These are phyloP conservation scores for Seira musarum DNA, from an alignment of 2,888 invertebrate species.

Conservation along the genomic window DNA sequence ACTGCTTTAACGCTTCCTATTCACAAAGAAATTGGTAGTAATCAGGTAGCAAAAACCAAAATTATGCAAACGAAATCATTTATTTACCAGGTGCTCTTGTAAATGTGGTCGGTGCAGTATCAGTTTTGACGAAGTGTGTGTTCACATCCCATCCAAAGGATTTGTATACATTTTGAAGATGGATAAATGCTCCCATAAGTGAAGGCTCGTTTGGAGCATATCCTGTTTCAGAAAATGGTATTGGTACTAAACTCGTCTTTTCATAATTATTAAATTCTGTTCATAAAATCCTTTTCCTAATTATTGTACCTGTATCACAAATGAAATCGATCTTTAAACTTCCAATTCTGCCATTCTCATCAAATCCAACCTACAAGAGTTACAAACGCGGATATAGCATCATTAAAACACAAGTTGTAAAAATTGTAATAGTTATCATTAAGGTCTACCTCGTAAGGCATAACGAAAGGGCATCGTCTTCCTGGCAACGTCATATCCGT, in stretches of 20 bases:
- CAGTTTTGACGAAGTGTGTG: conserved; percentile 59
- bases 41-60: no score
- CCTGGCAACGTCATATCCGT: conserved; percentile 82
- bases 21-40: no score
- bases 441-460: conserved; percentile 78
- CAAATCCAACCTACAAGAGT: conserved; percentile 72
- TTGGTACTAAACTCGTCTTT: no score
- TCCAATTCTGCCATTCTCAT: conserved; percentile 71
- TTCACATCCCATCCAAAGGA: conserved; percentile 72
- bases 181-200: conserved; percentile 68
- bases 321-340: conserved; percentile 71
- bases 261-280: no score
- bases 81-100: conserved; percentile 16
- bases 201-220: conserved; percentile 69
- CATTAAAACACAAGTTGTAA: no score
- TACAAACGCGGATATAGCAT: no score
- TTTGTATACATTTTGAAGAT: conserved; percentile 70
- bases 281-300: conserved; percentile 69
- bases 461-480: conserved; percentile 78
- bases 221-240: no score
- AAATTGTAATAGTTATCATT: no score
- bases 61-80: no score
- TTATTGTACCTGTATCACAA: conserved; percentile 71
- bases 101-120: no score
- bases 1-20: conserved; percentile 78